A percentile compares a stretch with the other conserved stretches of the same genome.
Conservation (phyloP, 2,797 vertebrate genomes). For the Jordanella pulchra region DNA sequence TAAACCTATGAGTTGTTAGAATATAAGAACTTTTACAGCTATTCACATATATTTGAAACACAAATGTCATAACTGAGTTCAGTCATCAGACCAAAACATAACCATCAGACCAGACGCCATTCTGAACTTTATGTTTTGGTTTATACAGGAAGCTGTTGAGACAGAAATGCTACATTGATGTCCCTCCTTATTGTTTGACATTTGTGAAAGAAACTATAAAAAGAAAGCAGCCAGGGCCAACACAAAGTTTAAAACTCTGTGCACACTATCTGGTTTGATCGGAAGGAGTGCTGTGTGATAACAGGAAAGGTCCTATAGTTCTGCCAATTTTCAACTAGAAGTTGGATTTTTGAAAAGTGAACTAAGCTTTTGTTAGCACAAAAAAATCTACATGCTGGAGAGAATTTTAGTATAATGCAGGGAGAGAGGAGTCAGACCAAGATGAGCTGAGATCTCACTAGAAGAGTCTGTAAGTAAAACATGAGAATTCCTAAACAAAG, state of each 20-base stretch:
- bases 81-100: conserved; percentile 10
- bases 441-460: background rate
- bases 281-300: conserved; percentile 55
- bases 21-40: background rate
- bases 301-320: conserved; percentile 58
- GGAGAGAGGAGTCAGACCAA: background rate
- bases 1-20: background rate
- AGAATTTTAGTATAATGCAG: background rate
- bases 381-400: background rate
- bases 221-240: conserved; percentile 46
- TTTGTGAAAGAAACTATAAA: conserved; percentile 40
- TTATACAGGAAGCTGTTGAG: conserved; percentile 68
- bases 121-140: conserved; percentile 39
- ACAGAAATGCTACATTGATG: conserved; percentile 49
- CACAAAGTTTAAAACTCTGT: conserved; percentile 49
- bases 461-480: background rate
- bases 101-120: conserved; percentile 26
- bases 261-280: conserved; percentile 41
- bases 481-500: background rate
- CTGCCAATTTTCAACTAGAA: conserved; percentile 49
- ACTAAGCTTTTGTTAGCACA: conserved; percentile 4
- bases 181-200: conserved; percentile 67
- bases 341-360: conserved; percentile 14
- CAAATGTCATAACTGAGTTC: background rate
- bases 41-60: background rate